Evolutionary conservation across 2,888 invertebrate genomes (phyloP), one percentile per base, ranked within the genome.

Genomic region (Pheosia gnoma): DNA sequence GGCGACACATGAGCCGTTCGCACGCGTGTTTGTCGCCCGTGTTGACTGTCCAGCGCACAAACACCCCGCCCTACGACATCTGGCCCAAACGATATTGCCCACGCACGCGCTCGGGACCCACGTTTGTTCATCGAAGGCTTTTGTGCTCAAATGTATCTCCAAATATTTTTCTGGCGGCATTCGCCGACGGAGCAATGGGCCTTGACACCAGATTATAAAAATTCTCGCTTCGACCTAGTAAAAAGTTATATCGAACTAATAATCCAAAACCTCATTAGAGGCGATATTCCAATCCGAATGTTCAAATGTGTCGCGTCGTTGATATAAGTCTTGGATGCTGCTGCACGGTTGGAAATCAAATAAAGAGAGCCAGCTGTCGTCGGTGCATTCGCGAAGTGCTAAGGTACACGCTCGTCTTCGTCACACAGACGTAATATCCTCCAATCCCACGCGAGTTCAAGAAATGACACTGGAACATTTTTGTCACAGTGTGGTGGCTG

Each of bases 331-430:
- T 87, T 76, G 75, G 83, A 84, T 80, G 78, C 78, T 82, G 71
- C 79, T 80, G 81, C 81, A 84, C 79, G 84, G 83, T 87, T 84
- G 86, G 79, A 88, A 89, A 88, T 90, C 88, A 89, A 90, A 91
- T 91, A 89, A 88, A 86, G 85, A 79, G 80, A 74, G 75, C 80
- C 89, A 90, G 89, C 86, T 89, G 90, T 83, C 84, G 86, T 77
- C 84, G 75, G 70, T 85, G 85, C 88, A 90, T 79, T 87, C 77
- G 82, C 82, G 78, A 87, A 84, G 80, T 83, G 79, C 80, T 78
- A 76, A 73, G 68, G 77, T 78, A 78, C 83, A 80, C 71, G 82
- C 83, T 87, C 82, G 82, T 87, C 86, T 84, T 85, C 84, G 83
- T 87, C 85, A 85, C 80, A 80, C 74, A 82, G 68, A 81, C 80